A percentile compares a stretch with the other conserved stretches of the same genome.
phyloP scores from a whole-genome alignment of 2,113 vertebrate genomes.

The Eptesicus fuscus region DNA sequence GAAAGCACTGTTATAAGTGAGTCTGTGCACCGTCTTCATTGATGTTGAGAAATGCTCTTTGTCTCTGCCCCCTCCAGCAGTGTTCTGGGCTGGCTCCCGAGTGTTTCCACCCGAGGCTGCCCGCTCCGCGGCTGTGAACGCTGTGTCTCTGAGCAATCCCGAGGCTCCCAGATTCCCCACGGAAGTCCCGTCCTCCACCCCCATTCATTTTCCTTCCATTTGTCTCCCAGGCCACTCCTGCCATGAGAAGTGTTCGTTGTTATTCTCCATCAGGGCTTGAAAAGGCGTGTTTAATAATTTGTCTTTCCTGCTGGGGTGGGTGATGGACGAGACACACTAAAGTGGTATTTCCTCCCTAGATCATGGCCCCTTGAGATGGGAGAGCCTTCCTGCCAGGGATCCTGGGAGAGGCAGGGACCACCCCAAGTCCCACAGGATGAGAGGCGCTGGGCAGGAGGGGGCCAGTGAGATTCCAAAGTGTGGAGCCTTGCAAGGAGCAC shows the following conservation, averaged over 20 bases:
- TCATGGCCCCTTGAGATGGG: background rate
- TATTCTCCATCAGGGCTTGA: background rate
- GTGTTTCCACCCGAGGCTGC: background rate
- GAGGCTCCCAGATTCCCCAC: background rate
- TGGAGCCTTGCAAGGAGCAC: fast-evolving
- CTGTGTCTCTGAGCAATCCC: background rate
- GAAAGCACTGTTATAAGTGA: background rate
- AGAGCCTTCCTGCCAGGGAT: background rate
- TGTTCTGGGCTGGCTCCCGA: background rate
- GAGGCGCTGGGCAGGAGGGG: background rate
- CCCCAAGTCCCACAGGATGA: background rate
- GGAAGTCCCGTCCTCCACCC: too few relatives aligned
- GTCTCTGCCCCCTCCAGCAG: too few relatives aligned
- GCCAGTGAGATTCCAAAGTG: background rate
- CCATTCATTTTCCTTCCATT: conserved; percentile 30
- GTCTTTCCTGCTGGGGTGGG: background rate
- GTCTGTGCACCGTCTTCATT: background rate
- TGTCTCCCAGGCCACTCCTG: background rate
- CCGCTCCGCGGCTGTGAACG: background rate
- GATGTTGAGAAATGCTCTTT: background rate
- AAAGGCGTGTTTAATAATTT: too few relatives aligned
- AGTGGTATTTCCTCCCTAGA: background rate
- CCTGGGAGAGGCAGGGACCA: background rate
- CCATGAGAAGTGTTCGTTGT: conserved; percentile 33
- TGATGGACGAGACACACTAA: background rate